These are phyloP conservation scores for Stegana nigrithorax DNA, from an alignment of 2,888 invertebrate genomes.

Conservation along the genomic window DNA sequence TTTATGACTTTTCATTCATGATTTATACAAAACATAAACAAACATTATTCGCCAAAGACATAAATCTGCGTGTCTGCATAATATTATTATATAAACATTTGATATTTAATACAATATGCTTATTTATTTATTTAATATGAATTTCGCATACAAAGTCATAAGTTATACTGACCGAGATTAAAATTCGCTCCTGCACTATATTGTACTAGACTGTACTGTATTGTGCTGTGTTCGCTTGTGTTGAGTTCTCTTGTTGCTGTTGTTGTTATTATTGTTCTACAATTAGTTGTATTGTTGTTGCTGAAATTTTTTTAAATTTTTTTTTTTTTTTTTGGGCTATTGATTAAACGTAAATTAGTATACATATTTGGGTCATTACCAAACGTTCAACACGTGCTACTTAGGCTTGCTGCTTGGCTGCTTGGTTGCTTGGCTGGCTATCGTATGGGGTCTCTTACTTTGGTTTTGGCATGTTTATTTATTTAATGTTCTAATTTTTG, in stretches of 20 bases:
- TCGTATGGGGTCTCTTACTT: constrained; percentile 51
- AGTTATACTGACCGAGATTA: constrained; percentile 34
- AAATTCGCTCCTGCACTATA: no score
- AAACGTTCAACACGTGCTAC: constrained; percentile 53
- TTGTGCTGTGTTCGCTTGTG: constrained; percentile 30
- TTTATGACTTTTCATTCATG: constrained; percentile 4
- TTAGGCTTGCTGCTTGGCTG: constrained; percentile 18
- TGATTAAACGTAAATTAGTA: constrained; percentile 59
- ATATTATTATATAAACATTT: constrained; percentile 22
- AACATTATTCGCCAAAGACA: background rate
- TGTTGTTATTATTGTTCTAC: constrained; percentile 39
- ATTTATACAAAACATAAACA: constrained; percentile 2
- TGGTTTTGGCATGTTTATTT: constrained; percentile 39
- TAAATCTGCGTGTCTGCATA: background rate
- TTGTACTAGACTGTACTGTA: background rate
- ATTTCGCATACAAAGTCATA: no score
- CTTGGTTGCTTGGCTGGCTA: constrained; percentile 13
- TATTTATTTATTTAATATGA: constrained; percentile 32
- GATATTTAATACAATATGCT: constrained; percentile 28
- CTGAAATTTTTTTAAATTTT: constrained; percentile 37
- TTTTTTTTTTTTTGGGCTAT: constrained; percentile 12
- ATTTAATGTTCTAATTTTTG: background rate
- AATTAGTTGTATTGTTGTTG: constrained; percentile 56
- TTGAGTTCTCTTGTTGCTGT: constrained; percentile 28
- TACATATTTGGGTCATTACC: constrained; percentile 61